Base-by-base conservation (phyloP, 2,797 vertebrate species). In the Muraenolepis orangiensis region DNA sequence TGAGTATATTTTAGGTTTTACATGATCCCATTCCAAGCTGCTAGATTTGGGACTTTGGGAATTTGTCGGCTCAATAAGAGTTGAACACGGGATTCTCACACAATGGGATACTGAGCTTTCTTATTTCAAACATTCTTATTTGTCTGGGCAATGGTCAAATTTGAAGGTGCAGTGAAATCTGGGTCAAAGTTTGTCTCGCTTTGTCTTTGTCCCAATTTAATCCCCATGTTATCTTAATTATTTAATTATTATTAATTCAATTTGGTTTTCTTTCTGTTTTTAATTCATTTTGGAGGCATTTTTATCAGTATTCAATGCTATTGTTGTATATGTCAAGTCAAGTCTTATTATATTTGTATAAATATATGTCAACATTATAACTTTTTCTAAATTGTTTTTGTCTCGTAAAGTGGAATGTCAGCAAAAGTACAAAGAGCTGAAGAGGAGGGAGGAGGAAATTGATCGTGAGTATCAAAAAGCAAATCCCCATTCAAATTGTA, bases 371-470 rank as follows among this genome's bases (percentile, higher is more conserved):
- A 14, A 30, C 12, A 57, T 11, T 67, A 31, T 31, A 29, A 30
- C 0, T 67, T 14, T 12, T 72, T 18, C 51, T 34, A n/a, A 12
- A 70, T 34, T 12, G 1, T 12, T 12, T 23, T 30, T 6, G 88
- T 31, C 66, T 64, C 34, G 72, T 67, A 2, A 83, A 99, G 98
- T 95, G 66, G 96, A 97, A 83, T 93, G 94, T 87, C 96, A 96
- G 70, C 94, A 96, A 80, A 98, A 97, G 86, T 98, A 96, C 87
- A 98, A 95, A 79, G 96, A 98, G 73, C 89, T 99, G 80, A 98
- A 95, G 90, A 98, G 93, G 85, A 94, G 86, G 69, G 97, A 99
- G 61, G 96, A 96, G 86, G 96, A 92, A 84, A 96, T 99, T 78
- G 95, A 98, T 74, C 90, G 98, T 99, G 92, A 96, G 96, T 95